Evolutionary conservation across 2,113 vertebrate species (phyloP), one percentile per base, ranked within the genome.

Genomic region (Leptobrachium leishanense): DNA sequence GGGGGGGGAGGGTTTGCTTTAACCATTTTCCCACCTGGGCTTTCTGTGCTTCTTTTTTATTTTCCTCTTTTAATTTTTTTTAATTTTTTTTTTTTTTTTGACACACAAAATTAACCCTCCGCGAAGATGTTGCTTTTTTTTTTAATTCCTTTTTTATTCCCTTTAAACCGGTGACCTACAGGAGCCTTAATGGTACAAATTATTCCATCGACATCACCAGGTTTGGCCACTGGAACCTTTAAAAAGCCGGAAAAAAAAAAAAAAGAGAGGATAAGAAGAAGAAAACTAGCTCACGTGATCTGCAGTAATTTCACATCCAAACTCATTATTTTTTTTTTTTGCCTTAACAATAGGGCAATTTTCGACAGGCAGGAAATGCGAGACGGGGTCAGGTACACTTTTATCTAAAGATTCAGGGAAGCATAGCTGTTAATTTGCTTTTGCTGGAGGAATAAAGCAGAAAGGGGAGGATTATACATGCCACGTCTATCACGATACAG

Each of bases 401-500:
- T 79, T 67, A 79, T 66, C 62, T 79, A 41, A 73, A 54, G 50
- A 73, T 79, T 15, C 62, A 67, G 46, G 9, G n/a, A 66, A 67
- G 72, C 42, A 40, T 53, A n/a, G 69, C 50, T 67, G 69, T 79
- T 79, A 79, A 72, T 79, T 73, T 57, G 70, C 6, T 8, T 53
- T 72, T 41, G 20, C 67, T 77, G 54, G 39, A 79, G 76, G 59
- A 54, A 12, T 65, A 64, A 66, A 64, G 43, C 62, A 72, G 75
- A 54, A 15, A 65, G 39, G 66, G 66, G 50, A 12, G 63, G 75
- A 11, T 54, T 20, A 42, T 31, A 40, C 44, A 55, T 13, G 63
- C 74, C 2, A 1, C 11, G 46, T 64, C 74, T 67, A 68, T 67
- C 74, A 68, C 46, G 63, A 68, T 68, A 43, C 75, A 76, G 50